These are phyloP conservation scores for Erebia epiphron DNA, from an alignment of 2,888 invertebrate species.

Conservation along the genomic window DNA sequence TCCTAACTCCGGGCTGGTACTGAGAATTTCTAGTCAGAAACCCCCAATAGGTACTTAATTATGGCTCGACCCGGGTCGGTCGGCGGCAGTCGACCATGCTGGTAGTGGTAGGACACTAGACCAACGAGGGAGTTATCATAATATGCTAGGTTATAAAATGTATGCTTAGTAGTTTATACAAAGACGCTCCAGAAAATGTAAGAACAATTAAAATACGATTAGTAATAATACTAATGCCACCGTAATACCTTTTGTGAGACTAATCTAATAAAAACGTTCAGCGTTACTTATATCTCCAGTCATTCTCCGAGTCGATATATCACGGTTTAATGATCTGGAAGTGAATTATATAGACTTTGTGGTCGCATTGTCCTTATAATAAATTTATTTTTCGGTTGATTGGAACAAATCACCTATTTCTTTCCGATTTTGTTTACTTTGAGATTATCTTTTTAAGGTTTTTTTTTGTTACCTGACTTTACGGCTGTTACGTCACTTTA, in stretches of 20 bases:
- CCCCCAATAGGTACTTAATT: no score
- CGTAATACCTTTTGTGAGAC: slow-evolving; percentile 20
- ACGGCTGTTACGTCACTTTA: no score
- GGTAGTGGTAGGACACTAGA: no score
- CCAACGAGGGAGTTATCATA: no score
- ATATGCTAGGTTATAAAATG: no score
- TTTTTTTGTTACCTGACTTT: no score
- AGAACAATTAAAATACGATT: slow-evolving; percentile 14
- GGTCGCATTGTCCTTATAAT: slow-evolving; percentile 53
- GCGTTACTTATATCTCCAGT: slow-evolving; percentile 46
- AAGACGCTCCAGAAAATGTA: background rate
- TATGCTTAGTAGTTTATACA: background rate
- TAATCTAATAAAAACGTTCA: slow-evolving; percentile 24
- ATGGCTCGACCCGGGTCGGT: no score
- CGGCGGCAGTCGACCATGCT: no score
- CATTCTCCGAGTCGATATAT: slow-evolving; percentile 62
- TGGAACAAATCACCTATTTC: slow-evolving; percentile 53
- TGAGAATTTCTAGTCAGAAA: no score
- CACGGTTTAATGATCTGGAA: slow-evolving; percentile 71
- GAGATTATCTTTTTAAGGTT: background rate
- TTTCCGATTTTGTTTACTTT: slow-evolving; percentile 10
- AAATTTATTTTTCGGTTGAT: slow-evolving; percentile 63
- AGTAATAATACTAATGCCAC: background rate
- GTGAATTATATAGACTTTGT: slow-evolving; percentile 67
- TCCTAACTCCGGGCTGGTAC: no score